Conservation (phyloP, 2,113 vertebrate genomes). For the Channa argus region DNA sequence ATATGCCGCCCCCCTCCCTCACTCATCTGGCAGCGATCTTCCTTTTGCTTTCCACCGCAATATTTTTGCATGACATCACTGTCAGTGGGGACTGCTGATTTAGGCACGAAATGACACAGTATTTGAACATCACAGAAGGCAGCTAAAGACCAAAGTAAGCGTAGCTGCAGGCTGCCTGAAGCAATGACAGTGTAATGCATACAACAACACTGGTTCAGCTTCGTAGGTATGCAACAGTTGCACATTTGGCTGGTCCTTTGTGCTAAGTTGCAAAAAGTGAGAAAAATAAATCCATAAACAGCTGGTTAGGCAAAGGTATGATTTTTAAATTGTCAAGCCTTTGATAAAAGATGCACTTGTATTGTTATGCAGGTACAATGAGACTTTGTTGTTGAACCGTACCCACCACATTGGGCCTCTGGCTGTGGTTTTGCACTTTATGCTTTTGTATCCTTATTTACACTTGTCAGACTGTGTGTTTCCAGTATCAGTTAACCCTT, state of each 20-base stretch:
- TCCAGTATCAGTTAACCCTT: background rate
- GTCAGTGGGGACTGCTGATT: background rate
- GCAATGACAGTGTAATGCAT: background rate
- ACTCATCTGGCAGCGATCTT: conserved; percentile 26
- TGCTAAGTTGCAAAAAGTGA: background rate
- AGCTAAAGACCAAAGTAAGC: background rate
- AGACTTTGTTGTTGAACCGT: conserved; percentile 25
- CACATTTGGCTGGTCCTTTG: background rate
- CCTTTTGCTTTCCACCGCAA: conserved; percentile 43
- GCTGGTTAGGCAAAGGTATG: background rate
- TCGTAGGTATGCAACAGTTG: background rate
- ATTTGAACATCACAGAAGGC: background rate
- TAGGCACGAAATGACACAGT: background rate
- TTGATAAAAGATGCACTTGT: background rate
- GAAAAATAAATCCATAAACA: no score
- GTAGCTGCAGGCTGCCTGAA: background rate
- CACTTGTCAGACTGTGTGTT: conserved; percentile 11
- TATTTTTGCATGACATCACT: conserved; percentile 30
- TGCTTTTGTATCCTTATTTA: conserved; percentile 11
- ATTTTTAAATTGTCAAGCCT: conserved; percentile 1
- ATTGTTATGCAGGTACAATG: background rate
- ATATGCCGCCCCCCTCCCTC: conserved; percentile 49
- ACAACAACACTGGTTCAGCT: background rate
- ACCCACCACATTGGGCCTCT: background rate
- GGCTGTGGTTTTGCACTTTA: background rate